phyloP scores from a whole-genome alignment of 2,113 vertebrate genomes.

The Oryzias javanicus region DNA sequence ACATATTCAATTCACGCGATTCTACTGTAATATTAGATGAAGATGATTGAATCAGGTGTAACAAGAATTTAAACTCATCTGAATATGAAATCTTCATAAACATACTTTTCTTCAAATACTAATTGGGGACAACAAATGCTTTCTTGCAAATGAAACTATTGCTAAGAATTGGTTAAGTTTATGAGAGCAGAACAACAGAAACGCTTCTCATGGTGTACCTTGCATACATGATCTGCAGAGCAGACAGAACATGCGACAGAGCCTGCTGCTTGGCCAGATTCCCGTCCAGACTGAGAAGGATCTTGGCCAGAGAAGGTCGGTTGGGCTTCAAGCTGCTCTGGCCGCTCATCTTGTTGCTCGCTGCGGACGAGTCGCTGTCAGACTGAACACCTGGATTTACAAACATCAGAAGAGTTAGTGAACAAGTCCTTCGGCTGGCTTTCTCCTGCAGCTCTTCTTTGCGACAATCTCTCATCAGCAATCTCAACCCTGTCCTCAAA shows the following conservation, averaged over 20 bases:
- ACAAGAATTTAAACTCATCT: no score
- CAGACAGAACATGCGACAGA: slow-evolving; percentile 89
- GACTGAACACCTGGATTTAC: slow-evolving; percentile 85
- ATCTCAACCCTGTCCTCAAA: no score
- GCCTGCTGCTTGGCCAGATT: slow-evolving; percentile 95
- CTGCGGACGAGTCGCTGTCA: slow-evolving; percentile 87
- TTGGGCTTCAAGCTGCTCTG: slow-evolving; percentile 83
- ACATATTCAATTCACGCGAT: no score
- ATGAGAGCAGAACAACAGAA: no score
- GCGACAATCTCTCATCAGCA: no score
- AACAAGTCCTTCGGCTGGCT: no score
- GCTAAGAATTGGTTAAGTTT: accelerated
- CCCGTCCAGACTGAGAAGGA: slow-evolving; percentile 92
- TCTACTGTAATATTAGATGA: no score
- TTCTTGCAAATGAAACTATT: not conserved
- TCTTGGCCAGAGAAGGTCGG: slow-evolving; percentile 95
- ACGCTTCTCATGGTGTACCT: slow-evolving; percentile 75
- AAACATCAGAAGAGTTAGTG: not conserved
- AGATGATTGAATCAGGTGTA: no score
- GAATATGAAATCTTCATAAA: no score
- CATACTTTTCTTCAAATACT: no score
- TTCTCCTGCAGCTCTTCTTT: no score
- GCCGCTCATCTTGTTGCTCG: slow-evolving; percentile 90
- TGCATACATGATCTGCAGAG: slow-evolving; percentile 95
- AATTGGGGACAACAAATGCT: no score